Base-by-base conservation (phyloP, 1,140 invertebrate genomes). In the Grapholita molesta region DNA sequence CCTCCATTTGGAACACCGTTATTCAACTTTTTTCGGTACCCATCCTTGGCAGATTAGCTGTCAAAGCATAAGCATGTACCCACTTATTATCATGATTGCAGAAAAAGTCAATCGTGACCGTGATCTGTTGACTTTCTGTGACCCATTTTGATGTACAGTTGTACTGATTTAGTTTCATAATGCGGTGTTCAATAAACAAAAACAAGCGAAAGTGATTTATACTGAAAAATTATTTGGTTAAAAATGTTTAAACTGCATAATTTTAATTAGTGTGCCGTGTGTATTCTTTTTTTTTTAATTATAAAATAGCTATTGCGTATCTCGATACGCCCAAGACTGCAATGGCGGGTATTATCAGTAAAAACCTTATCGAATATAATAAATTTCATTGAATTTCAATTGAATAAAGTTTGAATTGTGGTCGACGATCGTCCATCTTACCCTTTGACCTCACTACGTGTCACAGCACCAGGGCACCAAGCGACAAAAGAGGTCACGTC, bases 391-490 rank as follows among this genome's bases (percentile, higher is more conserved):
- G n/a, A n/a, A n/a, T n/a, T n/a, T n/a, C n/a, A n/a, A n/a, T n/a
- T n/a, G n/a, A n/a, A n/a, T n/a, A n/a, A n/a, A n/a, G n/a, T n/a
- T n/a, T n/a, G n/a, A n/a, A n/a, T n/a, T n/a, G n/a, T n/a, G 21
- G 21, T 21, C 42, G 7, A n/a, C 9, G 18, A 21, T 21, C 21
- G 15, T 48, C 35, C 35, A 15, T 38, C 35, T 48, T 48, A 18
- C 18, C 42, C 42, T 48, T 48, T 48, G 42, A 48, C 42, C 42
- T 48, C 42, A 21, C 38, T 15, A 42, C n/a, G 42, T 48, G 76
- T 75, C 76, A 68, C 33, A 73, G 68, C 69, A 73, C 64, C 72
- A 68, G 35, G n/a, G 64, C 61, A 57, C 68, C 74, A 72, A 7
- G 28, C 3, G 42, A 48, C 18, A 48, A 48, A 42, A 48, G 42